Evolutionary conservation across 1,140 invertebrate genomes (phyloP), one percentile per base, ranked within the genome.

Genomic region (Eurosta solidaginis): DNA sequence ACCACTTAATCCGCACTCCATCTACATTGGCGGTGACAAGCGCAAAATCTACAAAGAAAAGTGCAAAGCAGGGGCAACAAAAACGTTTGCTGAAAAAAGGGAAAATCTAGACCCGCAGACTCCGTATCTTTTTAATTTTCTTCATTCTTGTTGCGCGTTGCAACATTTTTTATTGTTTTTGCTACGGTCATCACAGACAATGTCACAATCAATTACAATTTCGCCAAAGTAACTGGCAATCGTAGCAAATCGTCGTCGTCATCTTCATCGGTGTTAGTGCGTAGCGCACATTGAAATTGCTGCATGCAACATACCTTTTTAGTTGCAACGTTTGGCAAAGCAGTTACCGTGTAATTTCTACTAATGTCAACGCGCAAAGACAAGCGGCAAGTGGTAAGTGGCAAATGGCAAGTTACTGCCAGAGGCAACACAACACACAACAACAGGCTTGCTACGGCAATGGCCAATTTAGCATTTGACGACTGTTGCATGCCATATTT

Each of bases 1-100:
- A 59, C 33, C 77, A 73, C 59, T 77, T 77, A 49, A 52, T 76
- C 50, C 74, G 27, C 22, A 52, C 74, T 49, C 33, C 22, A 76
- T 52, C 47, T 22, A 49, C 36, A 52, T 76, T 40, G 36, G 33
- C 50, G 47, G 49, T 29, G 59, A 68, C 59, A 68, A 68, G 33
- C 59, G 33, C 33, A 10, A 36, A 36, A 68, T 68, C 59, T 3
- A 40, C 59, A 68, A 68, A 68, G 33, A 12, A 68, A 12, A 68
- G 59, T n/a, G n/a, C n/a, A n/a, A n/a, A n/a, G n/a, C n/a, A 44
- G 47, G 20, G 36, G 42, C 42, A 4, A 25, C 36, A 45, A 27
- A 12, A 33, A 29, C 22, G 25, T 29, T 17, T 27, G 17, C 17
- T 9, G 20, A 25, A n/a, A n/a, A n/a, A n/a, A n/a, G n/a, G n/a